Evolutionary conservation across 37 sponge, comb jelly and placozoan genomes (phyloP).

Genomic region (Spongilla lacustris): DNA sequence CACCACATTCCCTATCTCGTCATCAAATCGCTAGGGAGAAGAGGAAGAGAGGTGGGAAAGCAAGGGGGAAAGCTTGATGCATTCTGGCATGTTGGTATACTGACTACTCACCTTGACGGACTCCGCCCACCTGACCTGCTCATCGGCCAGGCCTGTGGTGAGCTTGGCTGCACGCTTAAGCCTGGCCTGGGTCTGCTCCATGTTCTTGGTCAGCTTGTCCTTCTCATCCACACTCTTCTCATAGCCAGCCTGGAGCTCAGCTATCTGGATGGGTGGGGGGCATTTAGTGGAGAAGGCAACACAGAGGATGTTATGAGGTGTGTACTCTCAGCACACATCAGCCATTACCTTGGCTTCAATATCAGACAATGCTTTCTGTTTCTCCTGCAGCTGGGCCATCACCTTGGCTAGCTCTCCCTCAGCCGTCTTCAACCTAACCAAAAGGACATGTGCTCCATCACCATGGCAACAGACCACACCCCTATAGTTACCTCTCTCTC

Average conservation of each 20-base stretch:
- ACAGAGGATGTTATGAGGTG: neutral
- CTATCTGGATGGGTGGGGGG: slow-evolving; percentile 40
- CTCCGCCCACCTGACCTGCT: slow-evolving; percentile 95
- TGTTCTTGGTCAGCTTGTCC: slow-evolving; percentile 86
- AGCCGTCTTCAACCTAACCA: slow-evolving; percentile 77
- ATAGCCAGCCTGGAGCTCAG: slow-evolving; percentile 68
- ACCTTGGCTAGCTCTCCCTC: slow-evolving; percentile 83
- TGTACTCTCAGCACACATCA: slow-evolving; percentile 1
- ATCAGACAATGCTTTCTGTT: slow-evolving; percentile 83
- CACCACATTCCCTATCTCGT: slow-evolving; percentile 95
- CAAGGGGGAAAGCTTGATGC: neutral
- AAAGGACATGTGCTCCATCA: neutral
- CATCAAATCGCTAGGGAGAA: slow-evolving; percentile 66
- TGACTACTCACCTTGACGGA: slow-evolving; percentile 75
- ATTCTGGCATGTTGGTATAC: neutral
- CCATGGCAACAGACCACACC: neutral
- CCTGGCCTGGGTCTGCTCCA: slow-evolving; percentile 83
- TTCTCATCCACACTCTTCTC: slow-evolving; percentile 90
- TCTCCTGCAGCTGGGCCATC: slow-evolving; percentile 85
- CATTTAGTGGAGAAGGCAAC: neutral
- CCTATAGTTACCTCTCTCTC: slow-evolving; percentile 69
- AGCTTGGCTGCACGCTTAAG: slow-evolving; percentile 92
- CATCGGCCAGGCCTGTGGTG: slow-evolving; percentile 95
- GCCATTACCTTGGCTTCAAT: slow-evolving; percentile 87
- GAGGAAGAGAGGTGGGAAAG: neutral